Percentiles rank a stretch among this genome's conserved stretches.
These are phyloP conservation scores for Mythimna albipuncta DNA, from an alignment of 2,888 invertebrate genomes.

Conservation along the genomic window DNA sequence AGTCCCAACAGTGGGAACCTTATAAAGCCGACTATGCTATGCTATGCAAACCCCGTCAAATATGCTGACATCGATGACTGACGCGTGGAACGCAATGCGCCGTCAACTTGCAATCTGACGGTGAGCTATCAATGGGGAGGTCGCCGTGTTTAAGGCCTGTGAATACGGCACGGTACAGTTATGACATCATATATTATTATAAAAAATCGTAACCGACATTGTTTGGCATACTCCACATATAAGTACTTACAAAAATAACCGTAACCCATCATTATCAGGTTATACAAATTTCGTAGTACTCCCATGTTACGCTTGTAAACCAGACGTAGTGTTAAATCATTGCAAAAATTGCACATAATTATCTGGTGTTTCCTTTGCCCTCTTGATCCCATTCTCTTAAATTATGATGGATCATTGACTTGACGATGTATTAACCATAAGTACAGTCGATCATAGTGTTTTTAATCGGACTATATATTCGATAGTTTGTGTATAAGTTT, in stretches of 20 bases:
- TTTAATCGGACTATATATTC: too few species aligned
- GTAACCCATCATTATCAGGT: conserved; percentile 15
- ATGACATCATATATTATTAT: conserved; percentile 13
- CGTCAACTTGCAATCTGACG: too few species aligned
- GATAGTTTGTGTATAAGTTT: too few species aligned
- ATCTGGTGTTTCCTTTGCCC: conserved; percentile 78
- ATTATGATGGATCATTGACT: conserved; percentile 78
- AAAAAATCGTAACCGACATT: conserved; percentile 12
- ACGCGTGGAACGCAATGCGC: too few species aligned
- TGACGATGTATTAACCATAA: conserved; percentile 67
- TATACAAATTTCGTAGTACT: conserved; percentile 50
- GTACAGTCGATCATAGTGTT: conserved; percentile 63
- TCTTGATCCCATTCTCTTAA: conserved; percentile 78
- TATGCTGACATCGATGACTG: too few species aligned
- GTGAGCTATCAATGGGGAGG: too few species aligned
- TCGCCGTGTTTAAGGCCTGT: background rate
- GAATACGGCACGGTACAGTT: too few species aligned
- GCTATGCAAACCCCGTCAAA: too few species aligned
- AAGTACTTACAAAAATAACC: conserved; percentile 32
- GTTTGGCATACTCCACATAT: conserved; percentile 52
- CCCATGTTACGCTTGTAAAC: conserved; percentile 32
- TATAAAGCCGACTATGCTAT: too few species aligned
- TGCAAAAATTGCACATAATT: conserved; percentile 69
- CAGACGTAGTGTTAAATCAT: conserved; percentile 69
- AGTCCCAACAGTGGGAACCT: too few species aligned